Conservation (phyloP, 2,113 vertebrate species). For the Neofelis nebulosa region DNA sequence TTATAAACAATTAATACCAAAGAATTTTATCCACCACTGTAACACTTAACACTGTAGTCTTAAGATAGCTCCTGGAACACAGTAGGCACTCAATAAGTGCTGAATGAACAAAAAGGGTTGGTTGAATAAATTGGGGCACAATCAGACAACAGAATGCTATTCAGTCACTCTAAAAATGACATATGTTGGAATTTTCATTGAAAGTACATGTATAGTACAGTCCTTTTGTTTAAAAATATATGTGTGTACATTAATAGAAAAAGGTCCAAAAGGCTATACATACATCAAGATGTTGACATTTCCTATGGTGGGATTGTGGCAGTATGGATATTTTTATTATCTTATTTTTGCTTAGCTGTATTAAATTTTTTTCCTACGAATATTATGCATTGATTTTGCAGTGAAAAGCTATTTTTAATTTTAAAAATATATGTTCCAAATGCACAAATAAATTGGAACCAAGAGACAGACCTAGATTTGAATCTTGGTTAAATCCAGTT, state of each 20-base stretch:
- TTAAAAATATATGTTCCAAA: slow-evolving; percentile 9
- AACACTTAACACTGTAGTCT: neutral
- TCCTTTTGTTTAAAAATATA: slow-evolving; percentile 29
- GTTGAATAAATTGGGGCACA: neutral
- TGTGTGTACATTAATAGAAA: neutral
- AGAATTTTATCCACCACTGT: neutral
- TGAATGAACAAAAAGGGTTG: slow-evolving; percentile 10
- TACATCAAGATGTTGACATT: neutral
- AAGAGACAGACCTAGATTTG: neutral
- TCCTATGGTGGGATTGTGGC: neutral
- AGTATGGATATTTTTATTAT: neutral
- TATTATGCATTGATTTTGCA: slow-evolving; percentile 24
- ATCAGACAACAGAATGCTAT: neutral
- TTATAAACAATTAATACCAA: neutral
- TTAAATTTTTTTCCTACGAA: slow-evolving; percentile 4
- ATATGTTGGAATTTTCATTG: slow-evolving; percentile 7
- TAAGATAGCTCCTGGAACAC: neutral
- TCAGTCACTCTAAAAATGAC: neutral
- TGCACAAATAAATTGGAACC: neutral
- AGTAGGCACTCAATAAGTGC: neutral
- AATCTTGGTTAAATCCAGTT: slow-evolving; percentile 36
- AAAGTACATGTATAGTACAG: neutral
- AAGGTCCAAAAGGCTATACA: neutral
- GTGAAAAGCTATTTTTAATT: slow-evolving; percentile 9
- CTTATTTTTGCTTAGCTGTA: slow-evolving; percentile 18